These are phyloP conservation scores for Cryptocheilus praepositus DNA, from an alignment of 2,888 invertebrate genomes.

Conservation along the genomic window DNA sequence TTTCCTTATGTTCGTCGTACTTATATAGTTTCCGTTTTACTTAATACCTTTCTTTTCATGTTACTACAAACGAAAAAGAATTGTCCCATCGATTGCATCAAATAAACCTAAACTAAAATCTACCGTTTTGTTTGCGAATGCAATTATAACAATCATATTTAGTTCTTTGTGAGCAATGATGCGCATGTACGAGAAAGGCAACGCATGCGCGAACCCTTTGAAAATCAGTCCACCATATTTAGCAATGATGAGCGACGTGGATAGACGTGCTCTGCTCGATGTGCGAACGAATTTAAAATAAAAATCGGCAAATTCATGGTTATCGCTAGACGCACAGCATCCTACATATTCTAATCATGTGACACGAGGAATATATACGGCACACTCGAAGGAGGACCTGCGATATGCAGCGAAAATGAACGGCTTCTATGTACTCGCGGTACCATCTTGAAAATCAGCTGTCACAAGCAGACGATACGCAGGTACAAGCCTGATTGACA, in stretches of 20 bases:
- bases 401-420: conserved; percentile 33
- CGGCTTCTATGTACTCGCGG: conserved; percentile 29
- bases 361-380: conserved; percentile 20
- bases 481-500: conserved; percentile 47
- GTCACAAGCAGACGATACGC: conserved; percentile 66
- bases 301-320: conserved; percentile 9
- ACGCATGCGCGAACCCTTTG: conserved; percentile 33
- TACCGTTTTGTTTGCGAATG: too few relatives aligned
- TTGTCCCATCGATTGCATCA: too few relatives aligned
- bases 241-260: conserved; percentile 55
- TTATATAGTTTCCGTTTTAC: too few relatives aligned
- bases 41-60: too few relatives aligned
- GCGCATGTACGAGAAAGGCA: conserved; percentile 38
- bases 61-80: too few relatives aligned
- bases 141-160: too few relatives aligned
- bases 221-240: conserved; percentile 26
- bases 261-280: conserved; percentile 42
- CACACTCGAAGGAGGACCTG: conserved; percentile 26
- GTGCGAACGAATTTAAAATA: conserved; percentile 37
- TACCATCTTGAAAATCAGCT: conserved; percentile 60
- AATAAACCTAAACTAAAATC: too few relatives aligned
- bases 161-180: conserved; percentile 14
- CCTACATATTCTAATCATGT: conserved; percentile 36
- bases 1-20: too few relatives aligned
- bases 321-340: conserved; percentile 14